phyloP scores from a whole-genome alignment of 2,888 invertebrate genomes.

The Myopa testacea region DNA sequence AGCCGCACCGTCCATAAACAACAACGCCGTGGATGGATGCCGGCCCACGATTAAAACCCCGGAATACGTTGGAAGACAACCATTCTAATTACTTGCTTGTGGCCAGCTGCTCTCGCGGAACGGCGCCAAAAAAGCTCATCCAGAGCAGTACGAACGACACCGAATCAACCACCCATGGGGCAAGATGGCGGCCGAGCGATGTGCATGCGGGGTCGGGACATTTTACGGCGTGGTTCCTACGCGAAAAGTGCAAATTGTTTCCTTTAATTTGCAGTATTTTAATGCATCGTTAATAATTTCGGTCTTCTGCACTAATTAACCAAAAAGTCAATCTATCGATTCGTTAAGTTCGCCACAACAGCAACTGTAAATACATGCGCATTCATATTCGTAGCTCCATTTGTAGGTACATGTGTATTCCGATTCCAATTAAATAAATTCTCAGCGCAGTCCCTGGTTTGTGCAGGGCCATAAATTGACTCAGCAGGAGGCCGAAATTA shows the following conservation, averaged over 20 bases:
- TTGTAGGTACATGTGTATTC: background rate
- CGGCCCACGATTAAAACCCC: background rate
- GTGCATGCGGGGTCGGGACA: background rate
- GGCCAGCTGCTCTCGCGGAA: background rate
- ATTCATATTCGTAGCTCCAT: too few species aligned
- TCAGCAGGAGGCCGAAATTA: conserved; percentile 30
- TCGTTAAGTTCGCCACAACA: background rate
- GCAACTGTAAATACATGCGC: background rate
- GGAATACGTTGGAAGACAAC: background rate
- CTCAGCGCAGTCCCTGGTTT: background rate
- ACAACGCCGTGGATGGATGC: background rate
- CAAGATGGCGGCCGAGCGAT: background rate
- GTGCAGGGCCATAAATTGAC: conserved; percentile 22
- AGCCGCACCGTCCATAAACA: background rate
- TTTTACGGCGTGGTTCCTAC: background rate
- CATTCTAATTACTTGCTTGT: background rate
- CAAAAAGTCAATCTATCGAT: background rate
- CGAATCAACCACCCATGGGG: conserved; percentile 1
- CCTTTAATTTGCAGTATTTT: conserved; percentile 10
- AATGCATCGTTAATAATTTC: conserved; percentile 9
- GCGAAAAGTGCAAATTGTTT: conserved; percentile 4
- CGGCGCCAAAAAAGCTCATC: background rate
- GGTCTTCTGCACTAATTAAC: background rate
- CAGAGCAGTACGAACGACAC: conserved; percentile 3
- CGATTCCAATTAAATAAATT: background rate